Evolutionary conservation across 1,140 invertebrate genomes (phyloP), one percentile per base, ranked within the genome.

Genomic region (Drosophila orena): DNA sequence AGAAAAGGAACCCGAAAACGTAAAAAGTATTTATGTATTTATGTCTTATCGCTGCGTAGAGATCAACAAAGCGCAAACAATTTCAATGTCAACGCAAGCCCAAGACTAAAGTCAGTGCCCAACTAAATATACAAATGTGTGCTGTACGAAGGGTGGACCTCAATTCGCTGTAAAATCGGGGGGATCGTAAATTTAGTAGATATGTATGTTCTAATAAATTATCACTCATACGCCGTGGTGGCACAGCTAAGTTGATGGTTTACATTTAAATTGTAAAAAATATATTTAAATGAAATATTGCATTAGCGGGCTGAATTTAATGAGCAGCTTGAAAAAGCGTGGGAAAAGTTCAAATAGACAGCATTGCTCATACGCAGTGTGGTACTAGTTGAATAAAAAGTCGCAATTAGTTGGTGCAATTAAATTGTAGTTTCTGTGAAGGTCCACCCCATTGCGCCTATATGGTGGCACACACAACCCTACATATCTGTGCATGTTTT

Each of bases 51-150:
- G 84, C 79, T 80, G 84, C 77, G 79, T 80, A 71, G 69, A 80
- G 86, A 89, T 89, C 84, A 79, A 89, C 84, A 89, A 71, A 89
- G 69, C 84, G 62, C 68, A 89, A 83, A 89, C 83, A 79, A 89
- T 89, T 89, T 89, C 84, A 89, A 89, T 89, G 84, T 89, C 84
- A 89, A 83, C 79, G 79, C 84, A 74, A 80, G 64, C 50, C 54
- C 43, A 71, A 74, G 79, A 78, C 81, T 74, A 85, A 84, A 85
- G 81, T 85, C 77, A 80, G 81, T 85, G 81, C 46, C 81, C 81
- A 85, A 85, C 81, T 85, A 75, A 76, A 75, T 66, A 75, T 75
- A 68, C 64, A 52, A 68, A 68, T 66, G 58, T 61, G 42, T 65
- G 64, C 59, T 66, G 57, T 34, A 40, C 24, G 15, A 42, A 22